Base-by-base conservation (phyloP, 2,113 vertebrate species). In the Pholis gunnellus region DNA sequence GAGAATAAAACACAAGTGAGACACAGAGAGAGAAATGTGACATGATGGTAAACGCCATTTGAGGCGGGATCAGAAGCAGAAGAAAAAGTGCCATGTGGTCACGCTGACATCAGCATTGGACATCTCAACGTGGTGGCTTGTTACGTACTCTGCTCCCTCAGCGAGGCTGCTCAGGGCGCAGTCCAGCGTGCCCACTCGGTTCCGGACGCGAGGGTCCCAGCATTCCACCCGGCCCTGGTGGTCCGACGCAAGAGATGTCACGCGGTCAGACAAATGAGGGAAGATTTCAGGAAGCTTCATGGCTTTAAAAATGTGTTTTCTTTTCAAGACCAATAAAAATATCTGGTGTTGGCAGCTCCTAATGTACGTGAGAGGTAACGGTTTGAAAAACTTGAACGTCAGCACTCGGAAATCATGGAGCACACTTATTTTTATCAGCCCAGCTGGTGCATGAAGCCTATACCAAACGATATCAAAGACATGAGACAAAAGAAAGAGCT, bases 191-290 rank as follows among this genome's bases (percentile, higher is more conserved):
- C 97, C 97, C 34, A 98, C 98, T 56, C 97, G 94, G 63, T 72
- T 95, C 73, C 98, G 94, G 3, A 95, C 94, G 50, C 98, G 95
- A 11, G 98, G 98, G 86, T 99, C 98, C 98, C 98, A 99, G 94
- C 97, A 99, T 82, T 99, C 98, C 13, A 99, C 98, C 75, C 95
- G 96, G 8, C 98, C 98, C 98, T 99, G 72, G 34, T 61, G 2
- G 72, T 17, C 6, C 7, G 17, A 72, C 0, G 56, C 38, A 50
- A 15, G 20, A 72, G 40, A 46, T 1, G 14, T 34, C 60, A 84
- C 6, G 69, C 11, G 75, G 52, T 59, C 42, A 78, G 34, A 38
- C 3, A 88, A 13, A 87, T 48, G 79, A 34, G 0, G 2, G 15
- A 6, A 7, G 40, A 2, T 50, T 9, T 50, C 4, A 40, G 8